Conservation (phyloP, 2,113 vertebrate species). For the Cisticola juncidis region DNA sequence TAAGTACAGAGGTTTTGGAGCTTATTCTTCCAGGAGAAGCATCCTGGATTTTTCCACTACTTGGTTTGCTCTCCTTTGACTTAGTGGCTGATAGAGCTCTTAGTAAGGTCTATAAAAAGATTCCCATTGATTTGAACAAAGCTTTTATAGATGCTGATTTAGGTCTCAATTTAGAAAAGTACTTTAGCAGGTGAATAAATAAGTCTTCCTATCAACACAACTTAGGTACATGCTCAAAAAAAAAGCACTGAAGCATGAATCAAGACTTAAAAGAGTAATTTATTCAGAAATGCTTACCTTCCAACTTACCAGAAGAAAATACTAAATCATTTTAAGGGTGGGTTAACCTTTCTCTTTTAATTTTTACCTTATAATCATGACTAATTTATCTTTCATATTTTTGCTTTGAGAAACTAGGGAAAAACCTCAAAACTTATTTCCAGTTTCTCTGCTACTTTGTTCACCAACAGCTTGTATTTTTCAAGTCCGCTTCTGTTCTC, state of each 20-base stretch:
- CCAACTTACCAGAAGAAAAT: not conserved
- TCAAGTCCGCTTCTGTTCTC: not conserved
- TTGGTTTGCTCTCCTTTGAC: not conserved
- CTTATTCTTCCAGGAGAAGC: not conserved
- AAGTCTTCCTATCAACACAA: slow-evolving; percentile 23
- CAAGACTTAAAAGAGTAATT: slow-evolving; percentile 1
- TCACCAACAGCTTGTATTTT: not conserved
- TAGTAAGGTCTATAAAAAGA: slow-evolving; percentile 14
- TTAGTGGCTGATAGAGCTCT: not conserved
- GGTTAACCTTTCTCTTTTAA: not conserved
- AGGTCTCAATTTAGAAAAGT: slow-evolving; percentile 24
- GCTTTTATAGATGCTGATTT: slow-evolving; percentile 37
- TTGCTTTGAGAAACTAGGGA: not conserved
- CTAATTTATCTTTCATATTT: not conserved
- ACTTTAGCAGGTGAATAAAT: slow-evolving; percentile 24
- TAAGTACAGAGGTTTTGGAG: not conserved
- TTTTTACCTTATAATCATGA: not conserved
- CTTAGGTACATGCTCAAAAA: not conserved
- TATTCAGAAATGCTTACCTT: slow-evolving; percentile 17
- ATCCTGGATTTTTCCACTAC: not conserved
- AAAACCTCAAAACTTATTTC: not conserved
- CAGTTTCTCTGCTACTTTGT: not conserved
- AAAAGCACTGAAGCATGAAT: not conserved
- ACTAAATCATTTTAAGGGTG: not conserved
- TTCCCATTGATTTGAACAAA: not conserved